Evolutionary conservation across 2,888 invertebrate genomes (phyloP).

Genomic region (Terebella lapidaria): DNA sequence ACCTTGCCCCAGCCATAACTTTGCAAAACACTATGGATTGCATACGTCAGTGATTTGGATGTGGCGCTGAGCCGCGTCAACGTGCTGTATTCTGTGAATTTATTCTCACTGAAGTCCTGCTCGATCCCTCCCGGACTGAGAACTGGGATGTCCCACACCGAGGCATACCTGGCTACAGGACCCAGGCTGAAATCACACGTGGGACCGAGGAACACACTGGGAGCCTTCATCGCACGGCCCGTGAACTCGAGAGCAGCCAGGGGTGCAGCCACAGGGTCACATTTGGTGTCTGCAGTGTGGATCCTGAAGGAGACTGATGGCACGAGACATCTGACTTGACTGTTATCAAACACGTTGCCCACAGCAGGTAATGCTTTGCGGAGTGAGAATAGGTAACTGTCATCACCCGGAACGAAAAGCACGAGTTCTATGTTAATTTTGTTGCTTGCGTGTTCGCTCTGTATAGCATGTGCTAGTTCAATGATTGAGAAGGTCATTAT

Average conservation of each 20-base stretch:
- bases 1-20: slow-evolving; percentile 9
- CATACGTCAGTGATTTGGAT: slow-evolving; percentile 15
- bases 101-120: slow-evolving; percentile 38
- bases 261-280: slow-evolving; percentile 27
- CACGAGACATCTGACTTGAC: slow-evolving; percentile 7
- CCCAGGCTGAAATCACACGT: slow-evolving; percentile 66
- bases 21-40: slow-evolving; percentile 5
- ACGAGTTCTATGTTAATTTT: too few relatives aligned
- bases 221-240: slow-evolving; percentile 22
- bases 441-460: too few relatives aligned
- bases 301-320: slow-evolving; percentile 12
- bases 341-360: slow-evolving; percentile 13
- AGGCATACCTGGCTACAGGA: slow-evolving; percentile 81
- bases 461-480: too few relatives aligned
- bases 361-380: slow-evolving; percentile 19
- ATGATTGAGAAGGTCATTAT: too few relatives aligned
- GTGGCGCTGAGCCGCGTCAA: slow-evolving; percentile 59
- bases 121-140: slow-evolving; percentile 62
- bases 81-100: slow-evolving; percentile 58
- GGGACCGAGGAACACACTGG: slow-evolving; percentile 43
- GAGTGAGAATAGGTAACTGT: slow-evolving; percentile 21
- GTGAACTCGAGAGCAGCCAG: slow-evolving; percentile 36
- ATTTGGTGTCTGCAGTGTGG: slow-evolving; percentile 23
- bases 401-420: background rate
- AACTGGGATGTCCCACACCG: slow-evolving; percentile 86